phyloP scores from a whole-genome alignment of 2,888 invertebrate genomes.

The Xestia sexstrigata region DNA sequence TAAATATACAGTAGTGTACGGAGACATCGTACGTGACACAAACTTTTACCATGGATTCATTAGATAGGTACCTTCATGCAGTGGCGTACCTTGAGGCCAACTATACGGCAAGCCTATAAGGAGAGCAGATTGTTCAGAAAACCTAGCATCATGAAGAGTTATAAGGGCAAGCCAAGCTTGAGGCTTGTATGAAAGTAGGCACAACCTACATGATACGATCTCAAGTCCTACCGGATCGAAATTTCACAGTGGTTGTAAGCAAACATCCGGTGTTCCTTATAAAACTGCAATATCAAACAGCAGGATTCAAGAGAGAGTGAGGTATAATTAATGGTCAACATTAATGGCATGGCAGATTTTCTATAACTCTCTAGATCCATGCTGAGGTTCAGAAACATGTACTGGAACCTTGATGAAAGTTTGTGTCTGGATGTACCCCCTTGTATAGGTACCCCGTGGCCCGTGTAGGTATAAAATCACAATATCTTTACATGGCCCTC shows the following conservation, averaged over 20 bases:
- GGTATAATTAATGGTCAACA: neutral
- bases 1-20: neutral
- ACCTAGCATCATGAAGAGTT: too few species aligned
- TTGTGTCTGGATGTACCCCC: neutral
- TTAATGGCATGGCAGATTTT: neutral
- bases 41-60: neutral
- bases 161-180: too few species aligned
- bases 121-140: too few species aligned
- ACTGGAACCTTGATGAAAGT: neutral
- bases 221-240: too few species aligned
- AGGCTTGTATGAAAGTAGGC: too few species aligned
- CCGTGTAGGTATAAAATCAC: neutral
- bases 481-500: constrained; percentile 73
- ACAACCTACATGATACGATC: too few species aligned
- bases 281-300: neutral
- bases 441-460: neutral
- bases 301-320: neutral
- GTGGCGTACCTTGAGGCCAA: too few species aligned
- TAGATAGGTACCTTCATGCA: too few species aligned
- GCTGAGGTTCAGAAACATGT: neutral
- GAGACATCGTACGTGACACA: neutral
- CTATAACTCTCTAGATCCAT: neutral
- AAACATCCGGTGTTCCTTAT: neutral
- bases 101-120: too few species aligned
- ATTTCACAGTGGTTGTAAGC: neutral